These are phyloP conservation scores for Drosophila infuscata DNA, from an alignment of 2,888 invertebrate species.

Conservation along the genomic window DNA sequence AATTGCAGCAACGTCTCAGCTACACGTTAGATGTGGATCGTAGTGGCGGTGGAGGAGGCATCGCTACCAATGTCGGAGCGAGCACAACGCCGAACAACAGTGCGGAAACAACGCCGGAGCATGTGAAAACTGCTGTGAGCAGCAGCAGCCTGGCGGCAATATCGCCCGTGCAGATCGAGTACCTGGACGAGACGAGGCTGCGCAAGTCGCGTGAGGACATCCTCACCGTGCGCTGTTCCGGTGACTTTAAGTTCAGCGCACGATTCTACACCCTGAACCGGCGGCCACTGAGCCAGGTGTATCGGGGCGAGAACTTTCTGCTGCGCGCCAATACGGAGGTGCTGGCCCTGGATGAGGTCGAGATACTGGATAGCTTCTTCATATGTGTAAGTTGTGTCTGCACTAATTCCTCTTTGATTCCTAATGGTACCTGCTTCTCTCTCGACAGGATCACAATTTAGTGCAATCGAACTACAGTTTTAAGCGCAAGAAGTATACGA, in stretches of 20 bases:
- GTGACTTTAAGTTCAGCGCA: constrained; percentile 83
- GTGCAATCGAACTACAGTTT: constrained; percentile 84
- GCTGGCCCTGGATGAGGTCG: constrained; percentile 80
- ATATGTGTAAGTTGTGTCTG: constrained; percentile 82
- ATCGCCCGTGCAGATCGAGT: constrained; percentile 83
- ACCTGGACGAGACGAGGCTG: constrained; percentile 81
- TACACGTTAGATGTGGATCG: constrained; percentile 82
- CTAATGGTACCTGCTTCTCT: background rate
- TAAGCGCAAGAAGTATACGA: constrained; percentile 83
- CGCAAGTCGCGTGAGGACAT: constrained; percentile 83
- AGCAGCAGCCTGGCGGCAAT: constrained; percentile 58
- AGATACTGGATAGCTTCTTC: constrained; percentile 84
- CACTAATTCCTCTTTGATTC: background rate
- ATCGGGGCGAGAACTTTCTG: constrained; percentile 84
- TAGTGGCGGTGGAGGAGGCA: constrained; percentile 27
- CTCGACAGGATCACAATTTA: constrained; percentile 84
- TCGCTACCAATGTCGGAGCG: constrained; percentile 20
- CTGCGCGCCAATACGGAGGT: constrained; percentile 83
- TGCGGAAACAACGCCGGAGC: constrained; percentile 81
- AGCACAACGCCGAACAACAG: constrained; percentile 69
- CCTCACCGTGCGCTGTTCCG: constrained; percentile 78
- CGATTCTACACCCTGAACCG: constrained; percentile 84
- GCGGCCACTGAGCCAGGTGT: constrained; percentile 81
- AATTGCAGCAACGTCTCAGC: constrained; percentile 82
- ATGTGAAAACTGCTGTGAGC: constrained; percentile 48